Conservation (phyloP, 2,797 vertebrate species). For the Pristis pectinata region DNA sequence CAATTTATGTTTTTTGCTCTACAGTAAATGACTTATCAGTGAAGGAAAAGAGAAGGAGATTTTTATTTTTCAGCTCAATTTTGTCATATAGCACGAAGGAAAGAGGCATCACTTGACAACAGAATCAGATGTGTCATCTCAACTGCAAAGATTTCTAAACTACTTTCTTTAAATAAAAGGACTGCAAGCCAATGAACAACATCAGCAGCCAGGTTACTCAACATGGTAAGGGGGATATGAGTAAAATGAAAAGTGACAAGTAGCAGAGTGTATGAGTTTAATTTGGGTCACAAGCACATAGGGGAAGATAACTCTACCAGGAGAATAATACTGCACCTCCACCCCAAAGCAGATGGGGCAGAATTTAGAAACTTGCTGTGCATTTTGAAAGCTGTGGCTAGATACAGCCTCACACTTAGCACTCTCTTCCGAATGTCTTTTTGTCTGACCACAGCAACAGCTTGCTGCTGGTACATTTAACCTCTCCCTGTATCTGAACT, state of each 20-base stretch:
- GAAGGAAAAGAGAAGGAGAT: background rate
- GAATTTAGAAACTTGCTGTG: background rate
- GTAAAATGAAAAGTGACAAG: background rate
- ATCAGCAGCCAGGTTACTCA: background rate
- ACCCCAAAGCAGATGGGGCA: background rate
- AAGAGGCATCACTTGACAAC: background rate
- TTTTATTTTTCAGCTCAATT: background rate
- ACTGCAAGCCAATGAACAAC: background rate
- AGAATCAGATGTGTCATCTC: background rate
- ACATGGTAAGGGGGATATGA: background rate
- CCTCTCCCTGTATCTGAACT: background rate
- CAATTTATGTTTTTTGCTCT: background rate
- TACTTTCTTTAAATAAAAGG: background rate
- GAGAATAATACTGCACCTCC: background rate
- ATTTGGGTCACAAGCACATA: background rate
- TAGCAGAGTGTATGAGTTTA: background rate
- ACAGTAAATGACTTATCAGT: background rate
- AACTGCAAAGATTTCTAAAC: background rate
- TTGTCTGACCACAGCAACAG: slow-evolving; percentile 14
- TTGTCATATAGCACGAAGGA: background rate
- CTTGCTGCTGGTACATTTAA: background rate
- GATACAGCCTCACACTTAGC: background rate
- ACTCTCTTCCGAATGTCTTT: background rate
- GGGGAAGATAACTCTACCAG: background rate
- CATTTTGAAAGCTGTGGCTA: background rate